phyloP scores from a whole-genome alignment of 2,888 invertebrate species.

The Clistopyga incitator region DNA sequence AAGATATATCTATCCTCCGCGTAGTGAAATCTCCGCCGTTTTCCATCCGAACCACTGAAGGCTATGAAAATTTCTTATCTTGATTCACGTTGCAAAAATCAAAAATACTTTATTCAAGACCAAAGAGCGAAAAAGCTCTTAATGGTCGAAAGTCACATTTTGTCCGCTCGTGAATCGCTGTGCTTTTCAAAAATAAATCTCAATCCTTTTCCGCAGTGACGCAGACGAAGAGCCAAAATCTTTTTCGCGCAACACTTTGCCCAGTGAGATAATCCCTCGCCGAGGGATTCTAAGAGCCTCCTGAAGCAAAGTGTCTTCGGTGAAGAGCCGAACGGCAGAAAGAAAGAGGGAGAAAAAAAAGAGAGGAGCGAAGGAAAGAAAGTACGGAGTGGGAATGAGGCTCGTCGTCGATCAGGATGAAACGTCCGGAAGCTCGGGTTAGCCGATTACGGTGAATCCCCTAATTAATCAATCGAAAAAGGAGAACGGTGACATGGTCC shows the following conservation, averaged over 20 bases:
- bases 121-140: neutral
- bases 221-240: constrained; percentile 1
- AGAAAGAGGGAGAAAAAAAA: neutral
- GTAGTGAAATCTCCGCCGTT: constrained; percentile 18
- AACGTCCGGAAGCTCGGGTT: constrained; percentile 52
- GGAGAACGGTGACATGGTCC: constrained; percentile 42
- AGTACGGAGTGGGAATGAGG: constrained; percentile 16
- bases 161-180: constrained; percentile 12
- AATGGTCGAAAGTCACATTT: constrained; percentile 2
- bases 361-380: constrained; percentile 16
- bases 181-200: constrained; percentile 6
- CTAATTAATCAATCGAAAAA: constrained; percentile 65
- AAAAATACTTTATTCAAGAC: neutral
- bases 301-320: constrained; percentile 8
- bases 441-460: constrained; percentile 61
- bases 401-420: constrained; percentile 55
- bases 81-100: constrained; percentile 8
- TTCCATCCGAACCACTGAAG: constrained; percentile 34
- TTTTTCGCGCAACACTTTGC: constrained; percentile 33
- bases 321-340: neutral
- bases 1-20: constrained; percentile 4
- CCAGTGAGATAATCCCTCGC: constrained; percentile 15
- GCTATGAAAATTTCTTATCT: constrained; percentile 22
- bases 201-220: constrained; percentile 13
- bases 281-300: neutral